Percentiles rank a stretch among this genome's conserved stretches.
Evolutionary conservation across 2,888 invertebrate genomes (phyloP).

Genomic region (Hofmannophila pseudospretella): DNA sequence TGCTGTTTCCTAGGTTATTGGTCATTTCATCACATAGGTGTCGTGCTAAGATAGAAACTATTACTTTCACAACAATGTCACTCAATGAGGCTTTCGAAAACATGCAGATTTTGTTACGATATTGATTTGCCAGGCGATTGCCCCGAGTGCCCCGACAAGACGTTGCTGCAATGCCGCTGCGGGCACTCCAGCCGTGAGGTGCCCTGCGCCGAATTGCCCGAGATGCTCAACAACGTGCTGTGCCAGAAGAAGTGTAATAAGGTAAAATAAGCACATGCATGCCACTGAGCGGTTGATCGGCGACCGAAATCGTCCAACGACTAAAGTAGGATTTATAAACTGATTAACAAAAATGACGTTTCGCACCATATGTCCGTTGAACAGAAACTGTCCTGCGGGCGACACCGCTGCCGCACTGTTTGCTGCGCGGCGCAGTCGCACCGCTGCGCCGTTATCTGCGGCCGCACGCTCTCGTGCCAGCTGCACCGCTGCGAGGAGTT

Average conservation of each 20-base stretch:
- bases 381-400: slow-evolving; percentile 88
- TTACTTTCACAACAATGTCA: no score
- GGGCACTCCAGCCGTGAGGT: slow-evolving; percentile 90
- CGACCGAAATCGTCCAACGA: no score
- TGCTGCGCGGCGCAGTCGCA: slow-evolving; percentile 94
- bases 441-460: slow-evolving; percentile 89
- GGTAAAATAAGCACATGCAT: slow-evolving; percentile 60
- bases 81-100: background rate
- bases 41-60: no score
- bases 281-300: no score
- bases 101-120: background rate
- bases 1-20: no score
- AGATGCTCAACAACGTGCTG: slow-evolving; percentile 84
- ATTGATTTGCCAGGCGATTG: slow-evolving; percentile 80
- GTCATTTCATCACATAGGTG: no score
- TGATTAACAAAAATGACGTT: no score
- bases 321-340: no score
- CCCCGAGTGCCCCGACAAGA: slow-evolving; percentile 86
- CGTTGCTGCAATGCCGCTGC: slow-evolving; percentile 89
- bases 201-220: slow-evolving; percentile 83
- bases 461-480: slow-evolving; percentile 90
- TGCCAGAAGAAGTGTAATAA: slow-evolving; percentile 96
- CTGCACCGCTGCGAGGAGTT: slow-evolving; percentile 91
- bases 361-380: background rate
- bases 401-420: slow-evolving; percentile 92